phyloP scores from a whole-genome alignment of 2,888 invertebrate species.

The Pyrrhosoma nymphula region DNA sequence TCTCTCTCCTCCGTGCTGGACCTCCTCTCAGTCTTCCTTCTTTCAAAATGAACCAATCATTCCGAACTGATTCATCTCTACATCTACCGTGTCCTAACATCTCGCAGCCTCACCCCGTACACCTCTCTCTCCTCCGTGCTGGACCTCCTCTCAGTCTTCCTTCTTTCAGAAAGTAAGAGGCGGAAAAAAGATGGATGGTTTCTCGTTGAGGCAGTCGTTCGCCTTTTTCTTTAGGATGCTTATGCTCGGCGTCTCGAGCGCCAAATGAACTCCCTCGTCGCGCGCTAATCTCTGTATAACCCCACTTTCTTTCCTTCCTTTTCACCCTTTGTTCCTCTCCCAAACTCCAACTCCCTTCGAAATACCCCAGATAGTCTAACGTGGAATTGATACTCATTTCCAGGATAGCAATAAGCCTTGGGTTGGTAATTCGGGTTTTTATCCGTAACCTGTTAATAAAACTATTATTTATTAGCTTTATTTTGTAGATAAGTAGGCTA shows the following conservation, averaged over 20 bases:
- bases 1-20: neutral
- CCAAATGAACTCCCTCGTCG: slow-evolving; percentile 15
- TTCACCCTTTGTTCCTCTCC: neutral
- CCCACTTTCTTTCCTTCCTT: neutral
- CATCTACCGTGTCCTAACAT: too few relatives aligned
- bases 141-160: neutral
- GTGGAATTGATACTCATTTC: neutral
- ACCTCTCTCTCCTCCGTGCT: neutral
- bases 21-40: neutral
- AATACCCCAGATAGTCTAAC: neutral
- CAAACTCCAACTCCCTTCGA: neutral
- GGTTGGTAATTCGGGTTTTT: neutral
- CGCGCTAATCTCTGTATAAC: neutral
- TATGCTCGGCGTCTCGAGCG: neutral
- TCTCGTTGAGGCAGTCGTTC: neutral
- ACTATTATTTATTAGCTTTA: too few relatives aligned
- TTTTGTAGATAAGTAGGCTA: too few relatives aligned
- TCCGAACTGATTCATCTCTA: too few relatives aligned
- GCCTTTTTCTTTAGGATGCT: neutral
- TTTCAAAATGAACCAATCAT: too few relatives aligned
- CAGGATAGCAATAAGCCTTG: neutral
- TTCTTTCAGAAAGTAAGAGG: neutral
- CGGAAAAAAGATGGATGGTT: neutral
- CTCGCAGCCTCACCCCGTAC: too few relatives aligned
- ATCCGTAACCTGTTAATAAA: too few relatives aligned